Base-by-base conservation (phyloP, 2,113 vertebrate genomes). In the Gambusia holbrooki region DNA sequence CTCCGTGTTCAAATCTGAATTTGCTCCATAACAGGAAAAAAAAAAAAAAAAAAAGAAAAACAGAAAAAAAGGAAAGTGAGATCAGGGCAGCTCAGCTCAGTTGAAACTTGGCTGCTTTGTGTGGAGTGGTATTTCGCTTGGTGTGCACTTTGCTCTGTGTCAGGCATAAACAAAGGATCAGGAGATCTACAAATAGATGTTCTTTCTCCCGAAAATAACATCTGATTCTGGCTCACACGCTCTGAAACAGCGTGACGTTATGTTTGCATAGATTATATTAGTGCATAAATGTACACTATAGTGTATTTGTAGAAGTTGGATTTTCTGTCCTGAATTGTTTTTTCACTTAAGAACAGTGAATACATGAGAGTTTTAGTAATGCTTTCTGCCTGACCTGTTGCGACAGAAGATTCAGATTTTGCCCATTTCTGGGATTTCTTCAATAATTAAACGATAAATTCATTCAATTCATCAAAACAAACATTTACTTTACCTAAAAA, bases 111-210 rank as follows among this genome's bases (percentile, higher is more conserved):
- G 63, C 77, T 69, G 32, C 45, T 40, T 79, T 54, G 62, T 63
- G 58, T 10, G 48, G 71, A 68, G 65, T 68, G 71, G 58, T 33
- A 69, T 64, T 74, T 63, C 54, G 65, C 72, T 73, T 27, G 61
- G 25, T 63, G 30, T 79, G 77, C 58, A 73, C 71, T 79, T 76
- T 77, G 58, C 70, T 60, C 60, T 42, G 68, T 77, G 58, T 40
- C 61, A 17, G n/a, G 33, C 13, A 62, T 69, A 32, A 81, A 75
- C 62, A 70, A 66, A 73, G 45, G 27, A 13, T 66, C 22, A 71
- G 4, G 15, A 65, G 67, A 27, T 42, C 60, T 42, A n/a, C 58
- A 77, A 75, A 30, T 37, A 83, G 42, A 71, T 30, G 40, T 54
- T 64, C 28, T 35, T 69, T 30, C 28, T 62, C 32, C 8, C 12